These are phyloP conservation scores for Mallotus villosus DNA, from an alignment of 2,797 vertebrate species.

Conservation along the genomic window DNA sequence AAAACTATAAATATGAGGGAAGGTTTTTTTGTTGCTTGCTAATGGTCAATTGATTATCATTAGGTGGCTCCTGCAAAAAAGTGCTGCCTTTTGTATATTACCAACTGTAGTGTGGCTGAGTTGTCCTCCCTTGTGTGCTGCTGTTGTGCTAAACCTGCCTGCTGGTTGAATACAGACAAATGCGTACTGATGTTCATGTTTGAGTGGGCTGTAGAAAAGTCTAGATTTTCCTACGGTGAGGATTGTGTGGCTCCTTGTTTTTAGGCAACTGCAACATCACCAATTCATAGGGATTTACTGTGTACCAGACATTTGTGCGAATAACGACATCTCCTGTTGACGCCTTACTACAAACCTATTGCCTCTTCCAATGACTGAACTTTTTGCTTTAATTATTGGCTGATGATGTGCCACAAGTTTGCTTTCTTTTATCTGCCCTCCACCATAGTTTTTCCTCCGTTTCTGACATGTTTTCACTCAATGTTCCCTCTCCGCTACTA, in stretches of 20 bases:
- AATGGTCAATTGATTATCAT: background rate
- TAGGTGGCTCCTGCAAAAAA: background rate
- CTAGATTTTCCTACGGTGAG: background rate
- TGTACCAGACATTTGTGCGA: constrained; percentile 7
- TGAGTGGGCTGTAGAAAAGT: background rate
- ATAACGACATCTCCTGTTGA: constrained; percentile 22
- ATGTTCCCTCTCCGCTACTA: background rate
- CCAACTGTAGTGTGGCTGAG: constrained; percentile 20
- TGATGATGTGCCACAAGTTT: constrained; percentile 50
- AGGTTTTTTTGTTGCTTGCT: background rate
- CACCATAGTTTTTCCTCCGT: background rate
- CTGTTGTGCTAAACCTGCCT: constrained; percentile 4
- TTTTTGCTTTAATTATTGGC: constrained; percentile 32
- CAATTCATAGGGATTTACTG: constrained; percentile 25
- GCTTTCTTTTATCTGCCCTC: constrained; percentile 12
- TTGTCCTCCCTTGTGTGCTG: constrained; percentile 22
- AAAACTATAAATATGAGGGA: background rate
- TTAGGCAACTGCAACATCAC: constrained; percentile 16
- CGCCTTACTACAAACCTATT: constrained; percentile 50
- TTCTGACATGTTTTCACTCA: background rate
- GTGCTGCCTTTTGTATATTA: background rate
- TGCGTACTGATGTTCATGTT: constrained; percentile 11
- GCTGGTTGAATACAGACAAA: constrained; percentile 8
- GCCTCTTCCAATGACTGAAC: constrained; percentile 40
- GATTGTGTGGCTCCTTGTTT: background rate